Conservation (phyloP, 2,888 invertebrate species). For the Oscheius sp. region DNA sequence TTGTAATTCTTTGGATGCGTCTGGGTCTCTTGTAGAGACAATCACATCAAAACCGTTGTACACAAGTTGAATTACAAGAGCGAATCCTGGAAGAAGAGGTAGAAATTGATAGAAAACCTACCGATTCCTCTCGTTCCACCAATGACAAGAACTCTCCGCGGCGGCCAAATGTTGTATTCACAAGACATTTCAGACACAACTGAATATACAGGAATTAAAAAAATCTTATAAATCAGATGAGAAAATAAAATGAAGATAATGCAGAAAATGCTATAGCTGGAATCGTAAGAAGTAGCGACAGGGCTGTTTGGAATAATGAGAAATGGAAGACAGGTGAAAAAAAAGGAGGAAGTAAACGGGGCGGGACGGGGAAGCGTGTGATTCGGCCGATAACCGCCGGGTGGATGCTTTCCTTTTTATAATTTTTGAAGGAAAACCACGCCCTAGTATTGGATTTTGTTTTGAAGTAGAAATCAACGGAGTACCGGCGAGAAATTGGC, state of each 20-base stretch:
- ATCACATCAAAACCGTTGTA: neutral
- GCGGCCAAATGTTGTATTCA: neutral
- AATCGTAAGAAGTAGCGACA: no score
- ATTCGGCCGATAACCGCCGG: neutral
- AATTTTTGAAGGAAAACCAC: no score
- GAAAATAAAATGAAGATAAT: no score
- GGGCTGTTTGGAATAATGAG: no score
- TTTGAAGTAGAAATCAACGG: no score
- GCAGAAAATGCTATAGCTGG: no score
- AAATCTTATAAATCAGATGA: no score
- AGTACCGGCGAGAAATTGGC: no score
- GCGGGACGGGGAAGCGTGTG: neutral
- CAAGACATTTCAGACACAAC: neutral
- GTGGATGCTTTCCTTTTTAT: no score
- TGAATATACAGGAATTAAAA: no score
- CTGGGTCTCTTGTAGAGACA: neutral
- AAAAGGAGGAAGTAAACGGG: neutral
- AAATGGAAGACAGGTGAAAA: neutral
- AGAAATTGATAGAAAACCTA: neutral
- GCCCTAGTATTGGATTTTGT: no score
- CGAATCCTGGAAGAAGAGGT: neutral
- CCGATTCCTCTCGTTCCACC: constrained; percentile 23
- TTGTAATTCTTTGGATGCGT: neutral
- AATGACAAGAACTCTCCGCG: constrained; percentile 3
- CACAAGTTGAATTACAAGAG: neutral